A percentile compares a stretch with the other conserved stretches of the same genome.
These are phyloP conservation scores for Eristalis intricaria DNA, from an alignment of 2,888 invertebrate genomes.

Conservation along the genomic window DNA sequence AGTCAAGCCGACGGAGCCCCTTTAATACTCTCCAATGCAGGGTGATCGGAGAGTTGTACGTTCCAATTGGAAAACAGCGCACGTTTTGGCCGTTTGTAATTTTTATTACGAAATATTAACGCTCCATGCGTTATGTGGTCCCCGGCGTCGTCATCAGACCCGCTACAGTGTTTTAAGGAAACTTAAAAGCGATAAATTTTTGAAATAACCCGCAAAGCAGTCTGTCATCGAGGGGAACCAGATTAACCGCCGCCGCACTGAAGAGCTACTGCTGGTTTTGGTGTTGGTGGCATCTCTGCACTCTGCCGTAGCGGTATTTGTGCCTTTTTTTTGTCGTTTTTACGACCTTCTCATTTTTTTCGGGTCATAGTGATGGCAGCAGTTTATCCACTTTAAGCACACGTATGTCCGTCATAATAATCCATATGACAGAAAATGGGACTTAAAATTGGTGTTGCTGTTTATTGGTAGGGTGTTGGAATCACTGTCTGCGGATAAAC, in stretches of 20 bases:
- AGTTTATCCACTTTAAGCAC: constrained; percentile 68
- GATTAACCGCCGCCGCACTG: constrained; percentile 64
- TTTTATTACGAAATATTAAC: constrained; percentile 69
- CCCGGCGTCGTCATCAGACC: neutral
- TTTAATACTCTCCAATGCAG: constrained; percentile 17
- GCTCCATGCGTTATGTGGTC: constrained; percentile 62
- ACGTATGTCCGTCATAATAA: constrained; percentile 68
- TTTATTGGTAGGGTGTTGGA: constrained; percentile 19
- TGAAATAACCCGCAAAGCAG: constrained; percentile 65
- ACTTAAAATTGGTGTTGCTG: constrained; percentile 50
- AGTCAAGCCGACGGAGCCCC: constrained; percentile 14
- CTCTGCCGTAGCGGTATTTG: constrained; percentile 4
- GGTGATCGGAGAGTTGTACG: neutral
- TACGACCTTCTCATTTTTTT: constrained; percentile 32
- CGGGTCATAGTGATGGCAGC: constrained; percentile 60
- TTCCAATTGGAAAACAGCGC: constrained; percentile 44
- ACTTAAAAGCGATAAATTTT: constrained; percentile 65
- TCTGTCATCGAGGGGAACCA: constrained; percentile 68
- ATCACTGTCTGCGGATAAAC: constrained; percentile 37
- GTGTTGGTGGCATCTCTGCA: constrained; percentile 33
- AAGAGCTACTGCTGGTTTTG: constrained; percentile 57
- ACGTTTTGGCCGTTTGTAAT: constrained; percentile 69
- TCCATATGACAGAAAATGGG: constrained; percentile 63
- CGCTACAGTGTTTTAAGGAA: constrained; percentile 60
- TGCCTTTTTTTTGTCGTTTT: constrained; percentile 16